Evolutionary conservation across 2,797 vertebrate species (phyloP).

Genomic region (Mormyrus proboscirostris): DNA sequence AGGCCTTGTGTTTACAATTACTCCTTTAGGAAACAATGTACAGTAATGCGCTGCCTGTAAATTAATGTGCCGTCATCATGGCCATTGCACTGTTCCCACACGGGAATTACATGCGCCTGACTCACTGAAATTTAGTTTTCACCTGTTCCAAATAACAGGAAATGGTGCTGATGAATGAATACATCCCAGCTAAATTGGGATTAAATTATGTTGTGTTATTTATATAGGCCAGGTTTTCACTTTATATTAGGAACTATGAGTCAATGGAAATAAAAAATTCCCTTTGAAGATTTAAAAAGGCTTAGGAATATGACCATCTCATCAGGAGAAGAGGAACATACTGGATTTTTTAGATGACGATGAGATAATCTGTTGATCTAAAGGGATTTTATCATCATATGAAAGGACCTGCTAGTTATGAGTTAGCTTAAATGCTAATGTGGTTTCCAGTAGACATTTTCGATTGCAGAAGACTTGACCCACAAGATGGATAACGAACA

Average conservation of each 20-base stretch:
- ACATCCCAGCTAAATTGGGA: neutral
- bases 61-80: neutral
- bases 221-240: neutral
- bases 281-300: neutral
- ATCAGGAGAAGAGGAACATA: neutral
- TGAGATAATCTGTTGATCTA: neutral
- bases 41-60: neutral
- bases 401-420: neutral
- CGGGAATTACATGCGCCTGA: neutral
- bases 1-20: neutral
- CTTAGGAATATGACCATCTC: neutral
- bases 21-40: neutral
- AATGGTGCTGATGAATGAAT: neutral
- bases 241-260: neutral
- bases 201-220: neutral
- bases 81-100: neutral
- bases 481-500: neutral
- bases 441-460: neutral
- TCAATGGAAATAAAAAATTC: neutral
- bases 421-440: neutral
- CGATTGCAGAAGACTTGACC: neutral
- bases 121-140: neutral
- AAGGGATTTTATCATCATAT: neutral
- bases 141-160: slow-evolving; percentile 1
- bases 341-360: neutral